Percentiles rank a stretch among this genome's conserved stretches.
phyloP scores from a whole-genome alignment of 2,797 vertebrate species.

The Sebastolobus alascanus region DNA sequence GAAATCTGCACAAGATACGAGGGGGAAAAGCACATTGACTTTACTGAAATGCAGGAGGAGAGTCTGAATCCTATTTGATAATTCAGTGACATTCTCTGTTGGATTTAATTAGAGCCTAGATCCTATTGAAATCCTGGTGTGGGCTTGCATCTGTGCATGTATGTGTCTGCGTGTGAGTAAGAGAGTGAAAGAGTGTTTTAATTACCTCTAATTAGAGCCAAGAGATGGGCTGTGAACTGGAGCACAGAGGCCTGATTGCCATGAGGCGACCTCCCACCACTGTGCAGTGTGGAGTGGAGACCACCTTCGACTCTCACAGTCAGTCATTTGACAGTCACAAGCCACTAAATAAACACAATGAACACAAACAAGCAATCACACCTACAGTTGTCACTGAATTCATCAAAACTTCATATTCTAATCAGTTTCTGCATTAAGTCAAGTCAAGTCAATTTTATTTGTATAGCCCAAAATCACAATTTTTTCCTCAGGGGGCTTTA shows the following conservation, averaged over 20 bases:
- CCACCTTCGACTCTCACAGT: conserved; percentile 11
- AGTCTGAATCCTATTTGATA: conserved; percentile 35
- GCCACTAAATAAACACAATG: not conserved
- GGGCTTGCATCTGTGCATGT: conserved; percentile 20
- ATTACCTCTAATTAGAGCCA: conserved; percentile 72
- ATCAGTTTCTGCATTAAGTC: not conserved
- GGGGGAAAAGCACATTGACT: not conserved
- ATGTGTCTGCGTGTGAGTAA: conserved; percentile 18
- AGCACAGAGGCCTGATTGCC: conserved; percentile 63
- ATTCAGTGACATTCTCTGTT: conserved; percentile 40
- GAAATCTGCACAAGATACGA: not conserved
- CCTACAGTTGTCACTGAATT: not conserved
- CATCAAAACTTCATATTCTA: not conserved
- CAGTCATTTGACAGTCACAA: conserved; percentile 6
- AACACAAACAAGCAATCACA: not conserved
- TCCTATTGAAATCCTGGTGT: conserved; percentile 24
- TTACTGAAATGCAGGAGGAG: conserved; percentile 1
- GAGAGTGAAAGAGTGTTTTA: conserved; percentile 58
- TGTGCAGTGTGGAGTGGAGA: conserved; percentile 4
- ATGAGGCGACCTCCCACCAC: conserved; percentile 44
- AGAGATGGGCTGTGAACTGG: conserved; percentile 64
- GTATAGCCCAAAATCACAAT: too few relatives aligned
- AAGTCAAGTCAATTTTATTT: too few relatives aligned
- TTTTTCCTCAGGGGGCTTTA: too few relatives aligned
- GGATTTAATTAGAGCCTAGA: conserved; percentile 47